Percentiles rank a stretch among this genome's conserved stretches.
Evolutionary conservation across 1,140 invertebrate genomes (phyloP).

Genomic region (Bactericera cockerelli): DNA sequence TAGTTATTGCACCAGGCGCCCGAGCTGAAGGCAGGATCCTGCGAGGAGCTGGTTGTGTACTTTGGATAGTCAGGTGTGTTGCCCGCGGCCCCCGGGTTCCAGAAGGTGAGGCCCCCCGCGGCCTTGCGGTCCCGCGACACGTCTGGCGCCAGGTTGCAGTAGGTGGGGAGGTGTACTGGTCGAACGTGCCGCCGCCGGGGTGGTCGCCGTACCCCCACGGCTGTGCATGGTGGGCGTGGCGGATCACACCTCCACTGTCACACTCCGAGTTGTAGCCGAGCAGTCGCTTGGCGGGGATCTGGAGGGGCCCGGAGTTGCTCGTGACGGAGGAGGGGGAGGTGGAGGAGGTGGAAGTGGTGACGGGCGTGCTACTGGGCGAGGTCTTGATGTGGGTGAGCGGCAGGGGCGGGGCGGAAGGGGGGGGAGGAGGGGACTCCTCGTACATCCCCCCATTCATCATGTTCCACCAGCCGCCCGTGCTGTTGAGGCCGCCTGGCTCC

Average conservation of each 20-base stretch:
- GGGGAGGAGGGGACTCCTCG: slow-evolving; percentile 53
- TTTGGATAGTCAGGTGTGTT: slow-evolving; percentile 38
- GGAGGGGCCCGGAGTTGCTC: slow-evolving; percentile 48
- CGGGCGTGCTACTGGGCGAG: slow-evolving; percentile 34
- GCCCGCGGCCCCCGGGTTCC: slow-evolving; percentile 44
- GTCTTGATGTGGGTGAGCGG: slow-evolving; percentile 23
- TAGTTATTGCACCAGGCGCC: slow-evolving; percentile 53
- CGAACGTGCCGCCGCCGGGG: slow-evolving; percentile 42
- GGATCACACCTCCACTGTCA: slow-evolving; percentile 42
- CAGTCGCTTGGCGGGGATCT: slow-evolving; percentile 66
- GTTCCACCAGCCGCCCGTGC: slow-evolving; percentile 59
- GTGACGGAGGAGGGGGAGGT: slow-evolving; percentile 50
- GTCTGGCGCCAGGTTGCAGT: slow-evolving; percentile 57
- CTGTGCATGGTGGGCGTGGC: slow-evolving; percentile 45
- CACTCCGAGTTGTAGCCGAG: slow-evolving; percentile 39
- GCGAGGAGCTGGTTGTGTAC: slow-evolving; percentile 35
- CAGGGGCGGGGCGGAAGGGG: slow-evolving; percentile 34
- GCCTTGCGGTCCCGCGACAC: slow-evolving; percentile 41
- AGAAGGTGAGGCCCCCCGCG: slow-evolving; percentile 42
- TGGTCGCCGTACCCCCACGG: slow-evolving; percentile 45
- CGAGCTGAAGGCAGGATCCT: slow-evolving; percentile 31
- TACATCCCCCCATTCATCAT: slow-evolving; percentile 65
- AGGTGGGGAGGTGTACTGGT: slow-evolving; percentile 55
- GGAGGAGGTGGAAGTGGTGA: slow-evolving; percentile 39
- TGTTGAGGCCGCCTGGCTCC: slow-evolving; percentile 43